Conservation (phyloP, 2,888 invertebrate genomes). For the Ethmia dodecea region DNA sequence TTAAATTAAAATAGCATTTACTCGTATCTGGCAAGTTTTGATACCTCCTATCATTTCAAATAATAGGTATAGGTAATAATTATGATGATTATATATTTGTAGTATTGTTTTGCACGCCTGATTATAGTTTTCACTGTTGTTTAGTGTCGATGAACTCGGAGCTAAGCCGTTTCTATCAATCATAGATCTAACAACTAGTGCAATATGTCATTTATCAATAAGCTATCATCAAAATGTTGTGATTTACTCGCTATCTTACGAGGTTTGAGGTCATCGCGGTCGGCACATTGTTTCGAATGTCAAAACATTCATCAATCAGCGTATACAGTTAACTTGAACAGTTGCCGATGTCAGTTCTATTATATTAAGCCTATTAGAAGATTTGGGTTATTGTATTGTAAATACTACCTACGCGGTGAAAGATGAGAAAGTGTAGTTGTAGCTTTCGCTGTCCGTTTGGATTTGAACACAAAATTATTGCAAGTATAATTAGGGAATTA, state of each 20-base stretch:
- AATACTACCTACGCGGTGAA: conserved; percentile 8
- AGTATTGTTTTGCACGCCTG: too few species aligned
- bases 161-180: too few species aligned
- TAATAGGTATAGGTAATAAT: too few species aligned
- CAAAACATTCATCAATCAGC: conserved; percentile 59
- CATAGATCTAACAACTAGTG: too few species aligned
- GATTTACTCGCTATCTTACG: conserved; percentile 46
- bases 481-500: conserved; percentile 1
- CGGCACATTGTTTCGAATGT: conserved; percentile 55
- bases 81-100: too few species aligned
- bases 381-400: conserved; percentile 23
- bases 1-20: too few species aligned
- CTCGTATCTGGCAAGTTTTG: too few species aligned
- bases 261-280: conserved; percentile 42
- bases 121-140: too few species aligned
- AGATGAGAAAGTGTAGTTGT: conserved; percentile 18
- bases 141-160: too few species aligned
- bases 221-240: conserved; percentile 50
- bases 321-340: conserved; percentile 39
- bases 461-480: conserved; percentile 6
- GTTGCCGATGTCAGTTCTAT: conserved; percentile 27
- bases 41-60: too few species aligned
- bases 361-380: conserved; percentile 19
- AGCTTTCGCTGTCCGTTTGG: conserved; percentile 16
- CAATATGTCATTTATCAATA: conserved; percentile 40